A percentile compares a stretch with the other conserved stretches of the same genome.
Conservation (phyloP, 2,888 invertebrate genomes). For the Tetropium fuscum region DNA sequence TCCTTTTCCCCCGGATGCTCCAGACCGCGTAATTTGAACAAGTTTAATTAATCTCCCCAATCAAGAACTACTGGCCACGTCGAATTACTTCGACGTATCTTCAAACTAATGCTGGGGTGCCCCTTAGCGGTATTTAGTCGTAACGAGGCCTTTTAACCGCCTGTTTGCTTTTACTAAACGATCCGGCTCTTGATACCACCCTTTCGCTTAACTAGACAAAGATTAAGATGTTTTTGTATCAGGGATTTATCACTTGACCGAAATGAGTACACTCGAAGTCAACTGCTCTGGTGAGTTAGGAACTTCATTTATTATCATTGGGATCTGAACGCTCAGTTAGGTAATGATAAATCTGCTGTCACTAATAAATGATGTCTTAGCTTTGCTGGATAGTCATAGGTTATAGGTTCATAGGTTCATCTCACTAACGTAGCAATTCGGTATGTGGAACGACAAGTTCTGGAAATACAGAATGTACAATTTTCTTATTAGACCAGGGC, state of each 20-base stretch:
- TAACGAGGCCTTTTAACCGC: constrained; percentile 28
- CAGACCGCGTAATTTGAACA: constrained; percentile 44
- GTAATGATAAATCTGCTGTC: no score
- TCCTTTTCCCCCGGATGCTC: constrained; percentile 27
- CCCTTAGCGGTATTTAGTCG: constrained; percentile 22
- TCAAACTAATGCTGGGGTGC: background rate
- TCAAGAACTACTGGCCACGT: constrained; percentile 41
- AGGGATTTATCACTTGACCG: constrained; percentile 24
- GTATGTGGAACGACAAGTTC: no score
- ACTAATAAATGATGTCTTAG: no score
- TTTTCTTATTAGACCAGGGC: no score
- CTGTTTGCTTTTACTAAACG: constrained; percentile 19
- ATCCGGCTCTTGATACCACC: constrained; percentile 19
- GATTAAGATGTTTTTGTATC: constrained; percentile 31
- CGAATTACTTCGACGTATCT: constrained; percentile 30
- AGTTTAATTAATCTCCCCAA: constrained; percentile 48
- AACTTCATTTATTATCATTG: background rate
- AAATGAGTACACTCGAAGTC: background rate
- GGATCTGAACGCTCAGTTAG: background rate
- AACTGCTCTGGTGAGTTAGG: constrained; percentile 1
- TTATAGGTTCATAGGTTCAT: no score
- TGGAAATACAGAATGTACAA: no score
- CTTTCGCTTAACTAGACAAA: constrained; percentile 23
- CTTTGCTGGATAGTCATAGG: no score
- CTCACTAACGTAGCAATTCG: no score